Conservation (phyloP, 2,797 vertebrate species). For the Gallirallus australis region DNA sequence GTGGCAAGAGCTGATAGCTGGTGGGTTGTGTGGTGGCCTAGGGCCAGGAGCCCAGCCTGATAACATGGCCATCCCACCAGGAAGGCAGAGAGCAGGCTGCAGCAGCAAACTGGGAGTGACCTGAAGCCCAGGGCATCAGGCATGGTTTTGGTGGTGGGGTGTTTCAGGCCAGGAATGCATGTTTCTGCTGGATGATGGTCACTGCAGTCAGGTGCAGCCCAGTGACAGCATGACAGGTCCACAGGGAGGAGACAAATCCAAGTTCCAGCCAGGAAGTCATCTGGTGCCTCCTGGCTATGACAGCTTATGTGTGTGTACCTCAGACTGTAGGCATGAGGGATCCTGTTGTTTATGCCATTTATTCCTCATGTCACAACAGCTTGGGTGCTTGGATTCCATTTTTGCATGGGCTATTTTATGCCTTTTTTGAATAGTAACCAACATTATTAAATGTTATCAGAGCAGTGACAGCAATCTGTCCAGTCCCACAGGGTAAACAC, state of each 20-base stretch:
- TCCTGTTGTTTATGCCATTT: fast-evolving
- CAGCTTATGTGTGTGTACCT: background rate
- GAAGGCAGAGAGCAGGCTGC: background rate
- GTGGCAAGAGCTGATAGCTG: background rate
- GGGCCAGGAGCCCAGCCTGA: background rate
- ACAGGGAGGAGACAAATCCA: background rate
- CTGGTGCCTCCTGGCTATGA: no score
- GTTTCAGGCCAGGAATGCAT: background rate
- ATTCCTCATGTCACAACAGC: background rate
- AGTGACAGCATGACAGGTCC: fast-evolving
- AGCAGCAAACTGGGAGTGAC: background rate
- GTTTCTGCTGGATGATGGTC: background rate
- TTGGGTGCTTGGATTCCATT: background rate
- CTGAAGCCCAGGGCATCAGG: background rate
- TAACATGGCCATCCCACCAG: fast-evolving
- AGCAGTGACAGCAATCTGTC: background rate
- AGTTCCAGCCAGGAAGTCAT: background rate
- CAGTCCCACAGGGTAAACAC: background rate
- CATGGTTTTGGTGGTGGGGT: background rate
- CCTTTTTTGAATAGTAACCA: background rate
- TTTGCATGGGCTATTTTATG: background rate
- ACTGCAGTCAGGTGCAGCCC: fast-evolving
- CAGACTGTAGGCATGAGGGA: fast-evolving
- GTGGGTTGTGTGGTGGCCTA: background rate
- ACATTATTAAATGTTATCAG: background rate